Evolutionary conservation across 2,113 vertebrate genomes (phyloP).

Genomic region (Rynchops niger): DNA sequence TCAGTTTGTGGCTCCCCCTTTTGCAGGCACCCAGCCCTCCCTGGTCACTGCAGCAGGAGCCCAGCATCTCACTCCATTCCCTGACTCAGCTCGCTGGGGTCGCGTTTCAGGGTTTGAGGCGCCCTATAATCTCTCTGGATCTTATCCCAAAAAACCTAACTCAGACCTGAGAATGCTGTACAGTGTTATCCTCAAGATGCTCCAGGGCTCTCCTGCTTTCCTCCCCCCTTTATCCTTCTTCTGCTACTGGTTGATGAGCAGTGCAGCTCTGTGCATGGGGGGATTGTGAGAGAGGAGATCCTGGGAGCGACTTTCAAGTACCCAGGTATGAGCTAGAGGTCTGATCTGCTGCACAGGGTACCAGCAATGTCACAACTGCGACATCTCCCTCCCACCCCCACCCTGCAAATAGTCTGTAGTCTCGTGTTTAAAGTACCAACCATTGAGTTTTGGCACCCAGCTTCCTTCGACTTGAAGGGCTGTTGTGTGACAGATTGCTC

Average conservation of each 20-base stretch:
- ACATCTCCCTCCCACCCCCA: not conserved
- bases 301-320: not conserved
- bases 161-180: slow-evolving; percentile 9
- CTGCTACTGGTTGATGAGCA: not conserved
- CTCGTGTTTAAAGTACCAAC: not conserved
- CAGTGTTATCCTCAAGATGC: not conserved
- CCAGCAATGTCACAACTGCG: not conserved
- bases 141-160: not conserved
- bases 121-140: slow-evolving; percentile 52
- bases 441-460: not conserved
- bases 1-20: not conserved
- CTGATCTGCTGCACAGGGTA: not conserved
- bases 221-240: not conserved
- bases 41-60: not conserved
- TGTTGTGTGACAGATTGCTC: not conserved
- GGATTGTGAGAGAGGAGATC: not conserved
- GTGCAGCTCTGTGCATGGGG: not conserved
- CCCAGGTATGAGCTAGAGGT: not conserved
- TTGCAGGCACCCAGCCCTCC: not conserved
- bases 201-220: not conserved
- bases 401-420: not conserved
- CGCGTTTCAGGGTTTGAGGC: not conserved
- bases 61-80: not conserved
- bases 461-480: not conserved
- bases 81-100: not conserved